Percentiles rank a stretch among this genome's conserved stretches.
Conservation (phyloP, 2,888 invertebrate genomes). For the Trichacis sp. region DNA sequence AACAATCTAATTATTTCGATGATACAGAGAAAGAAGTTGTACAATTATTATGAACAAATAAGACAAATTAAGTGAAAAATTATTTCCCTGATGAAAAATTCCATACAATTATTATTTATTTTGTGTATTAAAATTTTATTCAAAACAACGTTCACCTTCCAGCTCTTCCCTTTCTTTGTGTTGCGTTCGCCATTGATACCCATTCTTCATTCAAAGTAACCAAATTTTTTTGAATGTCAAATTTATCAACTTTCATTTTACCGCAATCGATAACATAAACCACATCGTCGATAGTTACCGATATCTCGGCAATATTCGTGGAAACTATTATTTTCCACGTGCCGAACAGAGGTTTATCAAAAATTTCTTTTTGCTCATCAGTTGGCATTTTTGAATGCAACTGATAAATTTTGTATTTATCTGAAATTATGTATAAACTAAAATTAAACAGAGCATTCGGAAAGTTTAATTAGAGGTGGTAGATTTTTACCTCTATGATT, state of each 20-base stretch:
- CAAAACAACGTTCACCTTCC: slow-evolving; percentile 27
- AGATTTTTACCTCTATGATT: slow-evolving; percentile 71
- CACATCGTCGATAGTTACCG: slow-evolving; percentile 95
- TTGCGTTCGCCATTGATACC: slow-evolving; percentile 33
- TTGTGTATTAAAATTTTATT: too few relatives aligned
- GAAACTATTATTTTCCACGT: slow-evolving; percentile 88
- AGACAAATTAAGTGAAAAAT: too few relatives aligned
- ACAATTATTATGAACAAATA: too few relatives aligned
- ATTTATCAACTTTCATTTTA: slow-evolving; percentile 81
- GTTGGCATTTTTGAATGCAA: slow-evolving; percentile 82
- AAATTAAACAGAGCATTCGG: too few relatives aligned
- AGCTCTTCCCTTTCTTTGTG: slow-evolving; percentile 38
- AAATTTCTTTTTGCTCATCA: slow-evolving; percentile 83
- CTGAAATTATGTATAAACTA: slow-evolving; percentile 45
- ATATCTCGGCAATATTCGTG: slow-evolving; percentile 95
- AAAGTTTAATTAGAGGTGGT: too few relatives aligned
- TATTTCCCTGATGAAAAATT: too few relatives aligned
- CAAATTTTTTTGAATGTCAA: slow-evolving; percentile 26
- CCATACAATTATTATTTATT: too few relatives aligned
- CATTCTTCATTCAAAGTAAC: slow-evolving; percentile 35
- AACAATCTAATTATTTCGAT: too few relatives aligned
- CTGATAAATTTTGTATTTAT: slow-evolving; percentile 70
- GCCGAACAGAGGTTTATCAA: slow-evolving; percentile 77
- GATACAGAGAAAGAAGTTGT: too few relatives aligned
- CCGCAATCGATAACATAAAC: slow-evolving; percentile 92